phyloP scores from a whole-genome alignment of 2,113 vertebrate genomes.

The Electrona antarctica region DNA sequence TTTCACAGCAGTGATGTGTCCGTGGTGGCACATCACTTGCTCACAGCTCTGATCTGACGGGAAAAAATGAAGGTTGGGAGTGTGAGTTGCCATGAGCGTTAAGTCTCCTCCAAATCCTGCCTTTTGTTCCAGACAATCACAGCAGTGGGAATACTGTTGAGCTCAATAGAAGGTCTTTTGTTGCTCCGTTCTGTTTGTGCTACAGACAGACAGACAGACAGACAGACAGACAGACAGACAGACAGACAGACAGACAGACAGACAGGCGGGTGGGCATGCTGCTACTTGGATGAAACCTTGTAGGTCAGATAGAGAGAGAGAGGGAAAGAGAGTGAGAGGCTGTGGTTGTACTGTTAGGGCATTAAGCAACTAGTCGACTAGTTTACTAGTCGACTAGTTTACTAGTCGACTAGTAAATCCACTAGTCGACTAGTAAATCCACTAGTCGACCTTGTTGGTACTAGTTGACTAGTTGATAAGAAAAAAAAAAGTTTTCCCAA shows the following conservation, averaged over 20 bases:
- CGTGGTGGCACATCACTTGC: conserved; percentile 40
- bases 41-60: conserved; percentile 39
- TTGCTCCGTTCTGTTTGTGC: not conserved
- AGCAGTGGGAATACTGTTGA: conserved; percentile 23
- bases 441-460: too few relatives aligned
- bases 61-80: conserved; percentile 17
- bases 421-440: too few relatives aligned
- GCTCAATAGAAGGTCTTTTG: conserved; percentile 1
- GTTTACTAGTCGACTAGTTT: too few relatives aligned
- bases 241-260: not conserved
- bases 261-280: not conserved
- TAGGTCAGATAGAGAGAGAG: not conserved
- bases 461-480: too few relatives aligned
- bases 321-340: not conserved
- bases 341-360: too few relatives aligned
- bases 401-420: too few relatives aligned
- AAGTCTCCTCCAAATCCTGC: conserved; percentile 30
- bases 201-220: not conserved
- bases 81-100: conserved; percentile 11
- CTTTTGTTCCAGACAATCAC: conserved; percentile 29
- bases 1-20: conserved; percentile 62
- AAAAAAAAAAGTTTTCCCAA: too few relatives aligned
- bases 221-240: not conserved
- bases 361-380: too few relatives aligned
- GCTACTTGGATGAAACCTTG: not conserved